Base-by-base conservation (phyloP, 2,888 invertebrate genomes). In the Ophion costatus region DNA sequence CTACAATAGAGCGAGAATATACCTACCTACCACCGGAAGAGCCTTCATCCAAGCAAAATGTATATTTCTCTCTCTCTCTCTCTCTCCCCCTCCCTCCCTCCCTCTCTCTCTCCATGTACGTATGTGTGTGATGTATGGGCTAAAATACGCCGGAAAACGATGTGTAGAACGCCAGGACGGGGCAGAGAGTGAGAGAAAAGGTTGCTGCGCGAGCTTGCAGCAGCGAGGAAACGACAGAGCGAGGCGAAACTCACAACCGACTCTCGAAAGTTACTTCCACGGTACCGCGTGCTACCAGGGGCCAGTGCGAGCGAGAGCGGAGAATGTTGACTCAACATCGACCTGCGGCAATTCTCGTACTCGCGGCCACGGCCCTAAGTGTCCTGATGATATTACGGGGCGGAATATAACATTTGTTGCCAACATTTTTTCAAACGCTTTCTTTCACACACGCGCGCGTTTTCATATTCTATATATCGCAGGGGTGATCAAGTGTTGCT, bases 241-340 rank as follows among this genome's bases (percentile, higher is more conserved):
- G 74, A 69, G 69, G 63, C 29, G 56, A 83, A 74, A 83, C 83
- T 78, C 78, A 38, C 51, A 51, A 67, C 67, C n/a, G 76, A 85
- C 80, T 80, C 85, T 82, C 82, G 80, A 82, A 85, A 85, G 82
- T 85, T 82, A 77, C 59, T 24, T 73, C 17, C 17, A 20, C 51
- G 71, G 80, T 80, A 64, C 61, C 80, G 80, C 45, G 84, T 85
- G 82, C 76, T 82, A 24, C 67, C 73, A 38, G 75, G 79, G 64
- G 22, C 38, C 42, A 59, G 29, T 24, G 57, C 38, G 56, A 51
- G 51, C 51, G 51, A 51, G 51, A 51, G 11, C 10, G 45, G 51
- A 17, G 33, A 56, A 33, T 24, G 73, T 80, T 71, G 63, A 67
- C 67, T 85, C 82, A 63, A 82, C 79, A 66, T 75, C 75, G 78